Conservation (phyloP, 2,797 vertebrate species). For the Falco cherrug region DNA sequence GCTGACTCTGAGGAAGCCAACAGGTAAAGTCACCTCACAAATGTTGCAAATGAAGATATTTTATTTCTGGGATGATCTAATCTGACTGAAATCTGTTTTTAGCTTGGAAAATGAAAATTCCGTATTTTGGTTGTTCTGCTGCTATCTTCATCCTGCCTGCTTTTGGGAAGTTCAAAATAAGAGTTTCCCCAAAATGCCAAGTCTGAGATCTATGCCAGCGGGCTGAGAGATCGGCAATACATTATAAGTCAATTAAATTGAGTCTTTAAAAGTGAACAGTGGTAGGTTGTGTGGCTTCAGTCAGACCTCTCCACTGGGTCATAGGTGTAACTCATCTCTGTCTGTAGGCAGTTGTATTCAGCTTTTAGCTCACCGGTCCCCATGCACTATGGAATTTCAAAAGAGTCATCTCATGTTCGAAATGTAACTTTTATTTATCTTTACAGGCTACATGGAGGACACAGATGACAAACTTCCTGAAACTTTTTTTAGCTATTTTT, state of each 20-base stretch:
- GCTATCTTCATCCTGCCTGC: conserved; percentile 33
- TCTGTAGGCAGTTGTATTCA: neutral
- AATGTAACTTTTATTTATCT: conserved; percentile 16
- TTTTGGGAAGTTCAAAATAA: neutral
- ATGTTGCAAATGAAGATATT: conserved; percentile 68
- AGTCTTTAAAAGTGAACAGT: neutral
- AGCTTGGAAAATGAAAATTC: conserved; percentile 54
- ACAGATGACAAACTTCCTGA: neutral
- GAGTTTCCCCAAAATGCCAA: neutral
- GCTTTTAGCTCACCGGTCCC: neutral
- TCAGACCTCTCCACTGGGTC: conserved; percentile 31
- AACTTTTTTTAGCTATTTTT: neutral
- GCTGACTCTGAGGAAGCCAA: conserved; percentile 72
- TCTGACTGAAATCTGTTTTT: conserved; percentile 69
- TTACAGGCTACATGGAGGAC: conserved; percentile 15
- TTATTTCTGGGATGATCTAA: conserved; percentile 57
- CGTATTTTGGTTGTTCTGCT: conserved; percentile 26
- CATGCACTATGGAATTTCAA: neutral
- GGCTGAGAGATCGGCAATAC: neutral
- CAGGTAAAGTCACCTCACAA: conserved; percentile 76
- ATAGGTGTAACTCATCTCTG: neutral
- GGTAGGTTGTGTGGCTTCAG: conserved; percentile 32
- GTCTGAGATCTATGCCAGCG: neutral
- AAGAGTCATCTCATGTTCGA: neutral
- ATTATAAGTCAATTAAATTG: neutral